Conservation (phyloP, 2,113 vertebrate genomes). For the Vulpes lagopus region DNA sequence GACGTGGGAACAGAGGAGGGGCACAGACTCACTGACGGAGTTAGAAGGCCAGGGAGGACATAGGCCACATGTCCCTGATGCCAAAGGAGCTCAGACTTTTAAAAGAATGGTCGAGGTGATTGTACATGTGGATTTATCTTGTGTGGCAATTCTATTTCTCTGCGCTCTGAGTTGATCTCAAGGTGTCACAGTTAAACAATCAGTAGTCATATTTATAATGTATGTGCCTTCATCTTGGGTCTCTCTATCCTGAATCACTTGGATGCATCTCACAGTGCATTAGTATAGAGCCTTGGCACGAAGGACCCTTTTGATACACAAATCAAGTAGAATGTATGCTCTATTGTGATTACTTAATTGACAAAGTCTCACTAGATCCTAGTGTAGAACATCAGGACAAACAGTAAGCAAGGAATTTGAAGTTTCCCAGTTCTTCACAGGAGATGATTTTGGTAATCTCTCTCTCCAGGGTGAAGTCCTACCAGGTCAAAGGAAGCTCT, state of each 20-base stretch:
- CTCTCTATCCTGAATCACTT: not conserved
- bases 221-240: not conserved
- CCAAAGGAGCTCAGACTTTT: not conserved
- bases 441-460: not conserved
- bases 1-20: not conserved
- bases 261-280: not conserved
- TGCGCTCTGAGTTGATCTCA: not conserved
- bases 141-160: not conserved
- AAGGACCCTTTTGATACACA: not conserved
- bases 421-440: not conserved
- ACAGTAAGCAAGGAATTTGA: not conserved
- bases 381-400: not conserved
- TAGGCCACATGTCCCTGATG: not conserved
- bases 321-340: not conserved
- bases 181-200: not conserved
- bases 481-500: not conserved
- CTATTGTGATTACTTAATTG: not conserved
- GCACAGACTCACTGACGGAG: not conserved
- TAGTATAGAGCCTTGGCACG: not conserved
- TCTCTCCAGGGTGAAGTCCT: not conserved
- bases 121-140: not conserved
- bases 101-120: not conserved
- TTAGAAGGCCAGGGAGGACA: not conserved
- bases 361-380: not conserved
- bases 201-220: not conserved